Base-by-base conservation (phyloP, 2,888 invertebrate species). In the Drosophila gaucha region DNA sequence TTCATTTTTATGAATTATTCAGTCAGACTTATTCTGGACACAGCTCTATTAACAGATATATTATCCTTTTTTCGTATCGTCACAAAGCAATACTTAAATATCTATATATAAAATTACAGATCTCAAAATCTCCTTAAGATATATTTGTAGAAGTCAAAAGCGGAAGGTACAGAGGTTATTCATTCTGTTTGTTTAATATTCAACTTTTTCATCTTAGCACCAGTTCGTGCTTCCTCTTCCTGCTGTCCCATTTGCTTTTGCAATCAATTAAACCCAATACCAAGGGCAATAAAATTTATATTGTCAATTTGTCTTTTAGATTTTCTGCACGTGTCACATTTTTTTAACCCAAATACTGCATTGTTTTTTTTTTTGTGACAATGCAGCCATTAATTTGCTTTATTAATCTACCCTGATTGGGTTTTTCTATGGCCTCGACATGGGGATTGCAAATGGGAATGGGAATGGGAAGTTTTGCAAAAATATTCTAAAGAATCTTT, bases 351-450 rank as follows among this genome's bases (percentile, higher is more conserved):
- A 39, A 62, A 66, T 65, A 49, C 24, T 33, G 58, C 46, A 56
- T 67, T 44, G 28, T 18, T 30, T 67, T 66, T 60, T 60, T 74
- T 59, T 62, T 78, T 67, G 60, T 60, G 56, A 67, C 65, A 74
- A 66, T 80, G 71, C 50, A 78, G 46, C 86, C 69, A 80, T 80
- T 80, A 80, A 80, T 80, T 85, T 87, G 79, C 79, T 78, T 59
- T 87, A 85, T 80, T 80, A 86, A 80, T 80, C 82, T 50, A 51
- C 47, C 64, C 58, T 41, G 55, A 76, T 74, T 70, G 54, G 59
- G 39, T 36, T 47, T 51, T 31, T 30, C 43, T 38, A 54, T 31
- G 50, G 51, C 30, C 16, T 9, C 49, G 30, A 24, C 18, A 2
- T 24, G n/a, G 9, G 41, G 18, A 10, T 14, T 9, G 1, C 36